Conservation (phyloP, 35 echinoderm and acorn worm species). For the Chiridota heheva region DNA sequence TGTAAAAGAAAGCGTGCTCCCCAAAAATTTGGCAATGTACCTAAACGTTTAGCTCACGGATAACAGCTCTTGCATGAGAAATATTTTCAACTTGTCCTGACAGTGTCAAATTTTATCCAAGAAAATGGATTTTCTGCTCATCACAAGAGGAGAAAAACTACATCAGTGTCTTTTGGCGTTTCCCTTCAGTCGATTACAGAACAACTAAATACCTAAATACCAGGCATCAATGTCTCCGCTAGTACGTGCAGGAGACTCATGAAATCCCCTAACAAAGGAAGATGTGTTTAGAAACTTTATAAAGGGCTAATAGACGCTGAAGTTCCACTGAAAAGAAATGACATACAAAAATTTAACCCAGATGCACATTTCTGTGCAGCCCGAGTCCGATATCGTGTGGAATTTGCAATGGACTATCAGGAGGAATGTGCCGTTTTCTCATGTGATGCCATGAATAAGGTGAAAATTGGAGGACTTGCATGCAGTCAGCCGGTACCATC, state of each 20-base stretch:
- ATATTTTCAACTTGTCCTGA: too few relatives aligned
- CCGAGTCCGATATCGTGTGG: not conserved
- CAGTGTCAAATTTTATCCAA: slow-evolving; percentile 39
- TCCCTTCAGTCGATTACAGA: not conserved
- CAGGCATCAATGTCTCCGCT: not conserved
- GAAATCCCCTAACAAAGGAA: not conserved
- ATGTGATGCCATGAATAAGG: slow-evolving; percentile 38
- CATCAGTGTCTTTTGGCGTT: slow-evolving; percentile 1
- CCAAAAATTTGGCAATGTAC: too few relatives aligned
- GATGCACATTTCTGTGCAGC: slow-evolving; percentile 19
- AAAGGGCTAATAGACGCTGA: slow-evolving; percentile 5
- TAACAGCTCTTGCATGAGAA: too few relatives aligned
- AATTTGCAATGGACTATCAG: slow-evolving; percentile 5
- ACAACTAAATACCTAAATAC: not conserved
- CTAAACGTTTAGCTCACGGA: too few relatives aligned
- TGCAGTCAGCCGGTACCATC: slow-evolving; percentile 18
- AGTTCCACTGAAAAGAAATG: not conserved
- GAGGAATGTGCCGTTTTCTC: not conserved
- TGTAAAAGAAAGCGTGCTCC: too few relatives aligned
- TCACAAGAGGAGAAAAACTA: not conserved
- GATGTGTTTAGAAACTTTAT: not conserved
- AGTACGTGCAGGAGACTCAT: slow-evolving; percentile 3
- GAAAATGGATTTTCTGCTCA: slow-evolving; percentile 25
- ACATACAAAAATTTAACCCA: slow-evolving; percentile 5
- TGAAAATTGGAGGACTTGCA: slow-evolving; percentile 32